These are phyloP conservation scores for Nomia melanderi DNA, from an alignment of 1,140 invertebrate species.

Conservation along the genomic window DNA sequence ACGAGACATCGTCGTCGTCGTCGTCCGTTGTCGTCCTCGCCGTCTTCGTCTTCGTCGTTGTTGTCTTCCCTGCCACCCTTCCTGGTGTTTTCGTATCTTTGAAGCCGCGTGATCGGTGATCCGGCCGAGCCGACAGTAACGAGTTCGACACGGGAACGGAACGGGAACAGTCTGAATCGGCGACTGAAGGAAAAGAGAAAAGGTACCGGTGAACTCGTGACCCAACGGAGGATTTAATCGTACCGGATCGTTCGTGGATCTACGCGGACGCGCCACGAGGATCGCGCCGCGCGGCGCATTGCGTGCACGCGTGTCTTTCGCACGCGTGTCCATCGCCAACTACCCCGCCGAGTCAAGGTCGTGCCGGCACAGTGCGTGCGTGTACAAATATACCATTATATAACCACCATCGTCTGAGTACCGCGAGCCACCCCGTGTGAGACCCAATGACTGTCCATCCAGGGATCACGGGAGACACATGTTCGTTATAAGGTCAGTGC, in stretches of 20 bases:
- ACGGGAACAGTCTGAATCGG: constrained; percentile 4
- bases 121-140: neutral
- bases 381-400: constrained; percentile 49
- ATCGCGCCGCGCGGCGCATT: constrained; percentile 54
- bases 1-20: constrained; percentile 67
- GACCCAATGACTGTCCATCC: constrained; percentile 79
- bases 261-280: constrained; percentile 52
- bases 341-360: constrained; percentile 47
- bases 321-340: constrained; percentile 55
- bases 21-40: constrained; percentile 52
- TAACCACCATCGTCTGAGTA: constrained; percentile 57
- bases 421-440: constrained; percentile 68
- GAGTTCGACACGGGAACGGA: neutral
- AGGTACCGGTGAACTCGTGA: constrained; percentile 19
- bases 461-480: constrained; percentile 79
- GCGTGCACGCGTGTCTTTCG: constrained; percentile 57
- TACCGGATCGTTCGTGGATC: constrained; percentile 25
- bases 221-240: constrained; percentile 28
- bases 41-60: constrained; percentile 26
- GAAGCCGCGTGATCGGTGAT: constrained; percentile 12
- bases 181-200: too few relatives aligned
- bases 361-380: constrained; percentile 54
- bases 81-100: constrained; percentile 24
- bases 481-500: constrained; percentile 79
- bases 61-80: constrained; percentile 26